Base-by-base conservation (phyloP, 2,113 vertebrate species). In the Elachura formosa region DNA sequence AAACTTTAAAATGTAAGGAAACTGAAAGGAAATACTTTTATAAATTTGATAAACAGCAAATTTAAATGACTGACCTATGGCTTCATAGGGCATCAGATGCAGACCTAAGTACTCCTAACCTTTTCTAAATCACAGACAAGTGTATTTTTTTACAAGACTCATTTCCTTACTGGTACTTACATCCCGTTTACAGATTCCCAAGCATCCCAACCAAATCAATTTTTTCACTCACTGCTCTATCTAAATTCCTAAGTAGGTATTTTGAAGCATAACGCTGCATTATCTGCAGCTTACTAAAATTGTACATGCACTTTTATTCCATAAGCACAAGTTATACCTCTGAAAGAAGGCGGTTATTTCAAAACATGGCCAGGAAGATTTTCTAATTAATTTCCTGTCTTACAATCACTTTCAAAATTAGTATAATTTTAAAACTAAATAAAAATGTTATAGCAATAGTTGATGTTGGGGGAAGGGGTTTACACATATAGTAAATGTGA, bases 381-480 rank as follows among this genome's bases (percentile, higher is more conserved):
- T 54, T 86, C 6, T 31, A 46, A 58, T 82, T 41, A 84, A 11
- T 14, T 40, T 46, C 6, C 20, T 49, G 5, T 69, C 36, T 67
- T 85, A 52, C 4, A 67, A 54, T 74, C 20, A 58, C 23, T 71
- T 72, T 48, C 34, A 79, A 79, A 90, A 82, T 25, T 1, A 56
- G 5, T 41, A 10, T 28, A 38, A 54, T 40, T 76, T 46, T 14
- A 64, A 93, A 86, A 54, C 7, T 16, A 62, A 55, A 51, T 12
- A 46, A 45, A 92, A 91, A 71, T 40, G 1, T 67, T 63, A 23
- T 4, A 62, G 56, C 19, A 45, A 13, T 38, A 1, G 19, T 43
- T 0, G 6, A 9, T 49, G 22, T 45, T 38, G 2, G 5, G 11
- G 10, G 28, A 12, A 22, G 14, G 14, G 7, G 7, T 33, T 66